Conservation (phyloP, 2,888 invertebrate species). For the Cosmopolites sordidus region DNA sequence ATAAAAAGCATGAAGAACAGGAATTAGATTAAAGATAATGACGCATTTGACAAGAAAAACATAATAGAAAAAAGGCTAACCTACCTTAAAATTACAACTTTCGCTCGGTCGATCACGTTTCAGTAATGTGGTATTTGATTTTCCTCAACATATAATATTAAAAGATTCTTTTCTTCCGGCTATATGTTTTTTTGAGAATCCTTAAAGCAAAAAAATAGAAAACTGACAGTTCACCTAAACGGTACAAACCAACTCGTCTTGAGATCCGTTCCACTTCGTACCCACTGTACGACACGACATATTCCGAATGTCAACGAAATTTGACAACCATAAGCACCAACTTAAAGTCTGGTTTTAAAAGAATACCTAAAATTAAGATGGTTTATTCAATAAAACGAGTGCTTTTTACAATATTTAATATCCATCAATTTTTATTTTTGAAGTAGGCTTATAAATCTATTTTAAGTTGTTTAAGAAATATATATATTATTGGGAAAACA, state of each 20-base stretch:
- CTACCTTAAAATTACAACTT: constrained; percentile 38
- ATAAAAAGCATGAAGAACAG: constrained; percentile 31
- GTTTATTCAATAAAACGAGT: neutral
- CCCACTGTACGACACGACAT: constrained; percentile 5
- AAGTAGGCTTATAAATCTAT: too few relatives aligned
- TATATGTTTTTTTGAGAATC: constrained; percentile 35
- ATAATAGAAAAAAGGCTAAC: constrained; percentile 43
- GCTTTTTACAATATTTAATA: too few relatives aligned
- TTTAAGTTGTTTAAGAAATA: too few relatives aligned
- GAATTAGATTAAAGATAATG: constrained; percentile 34
- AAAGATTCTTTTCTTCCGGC: constrained; percentile 30
- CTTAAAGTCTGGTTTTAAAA: neutral
- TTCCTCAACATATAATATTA: constrained; percentile 38
- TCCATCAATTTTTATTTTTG: too few relatives aligned
- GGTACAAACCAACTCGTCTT: constrained; percentile 21
- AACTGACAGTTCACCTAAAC: constrained; percentile 34
- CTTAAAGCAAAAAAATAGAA: constrained; percentile 38
- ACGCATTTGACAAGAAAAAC: constrained; percentile 47
- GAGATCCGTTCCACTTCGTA: constrained; percentile 16
- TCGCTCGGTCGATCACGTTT: constrained; percentile 34
- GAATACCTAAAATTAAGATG: too few relatives aligned
- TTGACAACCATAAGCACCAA: constrained; percentile 6
- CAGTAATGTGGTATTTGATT: constrained; percentile 31
- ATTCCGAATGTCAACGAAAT: constrained; percentile 4
- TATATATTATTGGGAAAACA: too few relatives aligned